Conservation (phyloP, 2,113 vertebrate species). For the Petromus typicus region DNA sequence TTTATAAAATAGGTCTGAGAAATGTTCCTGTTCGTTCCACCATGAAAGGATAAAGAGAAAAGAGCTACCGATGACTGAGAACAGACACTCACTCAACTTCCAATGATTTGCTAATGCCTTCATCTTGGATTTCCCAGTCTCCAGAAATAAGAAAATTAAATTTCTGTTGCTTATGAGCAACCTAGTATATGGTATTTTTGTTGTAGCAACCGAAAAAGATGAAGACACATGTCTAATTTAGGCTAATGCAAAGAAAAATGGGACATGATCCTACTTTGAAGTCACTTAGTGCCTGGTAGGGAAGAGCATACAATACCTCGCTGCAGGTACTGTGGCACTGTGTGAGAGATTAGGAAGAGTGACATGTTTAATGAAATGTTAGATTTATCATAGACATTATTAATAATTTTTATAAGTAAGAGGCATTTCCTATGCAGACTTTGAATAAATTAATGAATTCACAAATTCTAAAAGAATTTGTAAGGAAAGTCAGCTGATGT, state of each 20-base stretch:
- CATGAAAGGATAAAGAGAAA: not conserved
- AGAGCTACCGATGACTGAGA: not conserved
- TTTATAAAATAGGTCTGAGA: not conserved
- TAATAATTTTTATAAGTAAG: not conserved
- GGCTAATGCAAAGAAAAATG: not conserved
- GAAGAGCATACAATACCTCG: not conserved
- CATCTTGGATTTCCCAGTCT: not conserved
- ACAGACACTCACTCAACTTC: not conserved
- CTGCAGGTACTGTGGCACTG: not conserved
- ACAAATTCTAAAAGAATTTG: not conserved
- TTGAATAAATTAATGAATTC: not conserved
- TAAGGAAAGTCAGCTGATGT: not conserved
- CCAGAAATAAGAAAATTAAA: not conserved
- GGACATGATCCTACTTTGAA: not conserved
- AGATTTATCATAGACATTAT: not conserved
- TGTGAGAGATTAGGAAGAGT: not conserved
- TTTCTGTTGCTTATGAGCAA: not conserved
- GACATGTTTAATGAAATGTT: not conserved
- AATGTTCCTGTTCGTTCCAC: not conserved
- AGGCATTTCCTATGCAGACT: not conserved
- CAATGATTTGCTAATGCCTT: not conserved
- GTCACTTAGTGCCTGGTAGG: not conserved
- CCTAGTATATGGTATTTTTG: not conserved
- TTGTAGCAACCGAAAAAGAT: not conserved
- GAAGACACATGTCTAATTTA: not conserved